phyloP scores from a whole-genome alignment of 2,113 vertebrate species.

The Heterotilapia buettikoferi region DNA sequence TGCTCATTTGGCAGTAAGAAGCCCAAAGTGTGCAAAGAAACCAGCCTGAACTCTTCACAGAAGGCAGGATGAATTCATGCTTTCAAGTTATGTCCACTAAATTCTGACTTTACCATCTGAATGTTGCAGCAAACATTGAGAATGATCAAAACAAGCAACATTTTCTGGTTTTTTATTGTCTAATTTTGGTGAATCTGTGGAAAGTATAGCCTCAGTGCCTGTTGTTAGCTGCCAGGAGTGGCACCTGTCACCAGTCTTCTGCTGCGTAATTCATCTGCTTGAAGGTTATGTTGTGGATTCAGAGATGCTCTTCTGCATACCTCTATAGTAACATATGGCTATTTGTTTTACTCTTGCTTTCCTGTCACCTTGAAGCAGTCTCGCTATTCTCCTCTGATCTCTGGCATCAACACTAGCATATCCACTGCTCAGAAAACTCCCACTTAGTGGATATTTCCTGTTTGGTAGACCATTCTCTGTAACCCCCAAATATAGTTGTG shows the following conservation, averaged over 20 bases:
- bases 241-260: neutral
- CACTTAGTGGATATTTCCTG: neutral
- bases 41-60: neutral
- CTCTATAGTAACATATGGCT: neutral
- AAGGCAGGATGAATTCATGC: neutral
- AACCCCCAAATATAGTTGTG: neutral
- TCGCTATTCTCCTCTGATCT: neutral
- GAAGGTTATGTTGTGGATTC: neutral
- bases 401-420: neutral
- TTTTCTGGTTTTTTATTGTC: neutral
- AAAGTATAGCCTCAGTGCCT: neutral
- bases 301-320: neutral
- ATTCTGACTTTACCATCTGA: neutral
- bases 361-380: neutral
- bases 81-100: neutral
- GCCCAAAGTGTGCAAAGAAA: neutral
- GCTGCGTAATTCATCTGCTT: neutral
- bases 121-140: neutral
- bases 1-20: neutral
- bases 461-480: neutral
- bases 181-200: rapidly evolving
- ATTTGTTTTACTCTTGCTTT: neutral
- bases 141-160: neutral
- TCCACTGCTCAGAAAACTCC: neutral
- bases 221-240: neutral